These are phyloP conservation scores for Gymnothorax javanicus DNA, from an alignment of 2,797 vertebrate species.

Conservation along the genomic window DNA sequence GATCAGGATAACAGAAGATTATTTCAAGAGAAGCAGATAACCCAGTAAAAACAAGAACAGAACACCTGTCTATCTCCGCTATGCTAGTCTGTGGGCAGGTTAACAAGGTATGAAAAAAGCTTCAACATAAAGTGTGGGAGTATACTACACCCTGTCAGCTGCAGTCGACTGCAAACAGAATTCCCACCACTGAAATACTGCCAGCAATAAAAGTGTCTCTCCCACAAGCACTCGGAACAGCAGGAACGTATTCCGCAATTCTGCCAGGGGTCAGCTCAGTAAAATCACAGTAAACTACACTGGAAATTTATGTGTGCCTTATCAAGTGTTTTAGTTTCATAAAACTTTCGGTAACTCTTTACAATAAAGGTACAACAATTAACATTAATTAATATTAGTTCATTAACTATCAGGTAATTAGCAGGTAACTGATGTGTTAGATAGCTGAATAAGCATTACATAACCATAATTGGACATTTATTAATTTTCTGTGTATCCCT, in stretches of 20 bases:
- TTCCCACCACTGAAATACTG: background rate
- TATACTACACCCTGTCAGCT: background rate
- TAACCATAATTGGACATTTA: too few relatives aligned
- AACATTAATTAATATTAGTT: too few relatives aligned
- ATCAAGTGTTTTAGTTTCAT: too few relatives aligned
- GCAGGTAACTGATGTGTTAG: too few relatives aligned
- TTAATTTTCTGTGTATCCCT: too few relatives aligned
- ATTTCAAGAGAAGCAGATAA: background rate
- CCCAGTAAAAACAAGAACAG: background rate
- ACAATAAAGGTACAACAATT: too few relatives aligned
- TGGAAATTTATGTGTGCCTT: too few relatives aligned
- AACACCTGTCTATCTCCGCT: background rate
- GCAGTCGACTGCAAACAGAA: background rate
- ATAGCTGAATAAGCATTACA: too few relatives aligned
- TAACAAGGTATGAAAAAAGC: background rate
- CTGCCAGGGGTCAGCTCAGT: background rate
- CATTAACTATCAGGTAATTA: too few relatives aligned
- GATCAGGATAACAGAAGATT: background rate
- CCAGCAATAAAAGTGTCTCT: background rate
- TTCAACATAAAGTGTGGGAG: background rate
- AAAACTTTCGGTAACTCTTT: too few relatives aligned
- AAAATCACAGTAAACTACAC: background rate
- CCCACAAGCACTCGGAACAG: background rate
- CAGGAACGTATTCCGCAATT: background rate
- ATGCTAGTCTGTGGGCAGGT: background rate